Evolutionary conservation across 1,140 invertebrate genomes (phyloP).

Genomic region (Thaumatotibia leucotreta): DNA sequence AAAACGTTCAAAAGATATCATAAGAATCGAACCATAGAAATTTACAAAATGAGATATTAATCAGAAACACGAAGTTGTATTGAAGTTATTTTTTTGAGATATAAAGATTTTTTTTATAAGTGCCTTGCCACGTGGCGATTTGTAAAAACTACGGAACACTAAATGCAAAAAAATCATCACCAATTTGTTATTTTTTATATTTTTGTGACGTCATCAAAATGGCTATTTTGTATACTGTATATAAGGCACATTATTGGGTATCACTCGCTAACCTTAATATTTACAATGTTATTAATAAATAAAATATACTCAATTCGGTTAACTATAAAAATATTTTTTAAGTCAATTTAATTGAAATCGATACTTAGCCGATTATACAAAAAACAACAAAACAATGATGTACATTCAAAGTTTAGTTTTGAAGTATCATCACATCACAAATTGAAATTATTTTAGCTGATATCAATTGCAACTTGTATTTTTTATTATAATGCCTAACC

Average conservation of each 20-base stretch:
- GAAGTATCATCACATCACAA: too few relatives aligned
- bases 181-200: not conserved
- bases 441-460: too few relatives aligned
- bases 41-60: not conserved
- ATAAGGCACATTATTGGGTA: conserved; percentile 35
- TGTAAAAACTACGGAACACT: conserved; percentile 10
- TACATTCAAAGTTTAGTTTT: too few relatives aligned
- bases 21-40: not conserved
- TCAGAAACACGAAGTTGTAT: too few relatives aligned
- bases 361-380: too few relatives aligned
- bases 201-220: conserved; percentile 13
- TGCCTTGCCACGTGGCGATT: not conserved
- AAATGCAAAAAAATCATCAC: conserved; percentile 12
- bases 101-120: not conserved
- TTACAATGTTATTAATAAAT: conserved; percentile 34
- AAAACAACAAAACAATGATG: too few relatives aligned
- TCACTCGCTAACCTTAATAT: conserved; percentile 35
- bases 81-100: not conserved
- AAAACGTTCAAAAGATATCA: not conserved
- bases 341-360: not conserved
- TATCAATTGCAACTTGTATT: not conserved
- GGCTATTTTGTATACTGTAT: conserved; percentile 8
- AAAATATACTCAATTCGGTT: conserved; percentile 10
- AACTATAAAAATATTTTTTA: conserved; percentile 16
- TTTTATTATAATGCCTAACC: not conserved